A percentile compares a stretch with the other conserved stretches of the same genome.
Evolutionary conservation across 2,888 invertebrate genomes (phyloP).

Genomic region (Trichacis sp.): DNA sequence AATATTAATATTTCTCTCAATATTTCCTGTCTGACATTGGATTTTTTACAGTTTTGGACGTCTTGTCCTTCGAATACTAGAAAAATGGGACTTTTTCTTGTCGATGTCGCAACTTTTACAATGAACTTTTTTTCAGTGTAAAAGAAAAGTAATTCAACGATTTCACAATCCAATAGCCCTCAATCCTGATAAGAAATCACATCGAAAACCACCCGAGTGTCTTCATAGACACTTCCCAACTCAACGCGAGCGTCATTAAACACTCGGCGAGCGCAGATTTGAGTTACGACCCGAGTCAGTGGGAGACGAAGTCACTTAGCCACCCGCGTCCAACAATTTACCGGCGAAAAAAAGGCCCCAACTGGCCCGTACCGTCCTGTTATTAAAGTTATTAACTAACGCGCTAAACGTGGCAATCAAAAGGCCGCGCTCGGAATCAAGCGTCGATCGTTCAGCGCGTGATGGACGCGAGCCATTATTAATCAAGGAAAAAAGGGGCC

Average conservation of each 20-base stretch:
- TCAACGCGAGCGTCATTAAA: not conserved
- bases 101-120: no score
- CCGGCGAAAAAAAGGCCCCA: constrained; percentile 1
- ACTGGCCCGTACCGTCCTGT: not conserved
- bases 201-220: no score
- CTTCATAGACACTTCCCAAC: no score
- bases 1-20: no score
- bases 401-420: constrained; percentile 6
- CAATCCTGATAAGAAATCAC: no score
- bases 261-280: not conserved
- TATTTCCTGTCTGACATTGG: no score
- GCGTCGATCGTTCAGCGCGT: not conserved
- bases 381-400: constrained; percentile 12
- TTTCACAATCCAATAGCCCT: no score
- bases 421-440: not conserved
- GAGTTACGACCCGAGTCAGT: constrained; percentile 9
- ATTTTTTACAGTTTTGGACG: no score
- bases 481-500: not conserved
- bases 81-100: no score
- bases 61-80: no score
- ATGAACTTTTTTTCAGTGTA: no score
- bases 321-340: constrained; percentile 15
- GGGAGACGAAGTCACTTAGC: constrained; percentile 9
- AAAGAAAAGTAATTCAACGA: no score
- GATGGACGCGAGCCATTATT: not conserved